Conservation (phyloP, 2,113 vertebrate species). For the Myotis davidii region DNA sequence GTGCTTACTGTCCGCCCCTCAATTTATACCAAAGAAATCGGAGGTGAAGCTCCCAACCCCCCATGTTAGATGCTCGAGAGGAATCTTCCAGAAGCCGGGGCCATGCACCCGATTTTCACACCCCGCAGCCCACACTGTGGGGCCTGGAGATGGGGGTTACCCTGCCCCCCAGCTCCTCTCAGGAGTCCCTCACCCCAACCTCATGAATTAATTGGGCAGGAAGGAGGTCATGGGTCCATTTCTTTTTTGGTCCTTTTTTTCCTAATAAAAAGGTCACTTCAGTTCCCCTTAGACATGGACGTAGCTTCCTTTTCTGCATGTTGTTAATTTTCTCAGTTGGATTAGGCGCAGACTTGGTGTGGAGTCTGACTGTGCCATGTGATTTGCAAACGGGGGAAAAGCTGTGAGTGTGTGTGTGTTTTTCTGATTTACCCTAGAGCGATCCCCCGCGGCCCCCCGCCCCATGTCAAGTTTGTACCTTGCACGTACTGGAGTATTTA, state of each 20-base stretch:
- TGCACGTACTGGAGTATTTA: conserved; percentile 99
- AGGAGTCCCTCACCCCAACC: conserved; percentile 79
- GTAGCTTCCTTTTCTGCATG: conserved; percentile 88
- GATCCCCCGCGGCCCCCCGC: too few species aligned
- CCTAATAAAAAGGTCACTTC: conserved; percentile 93
- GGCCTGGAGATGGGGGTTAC: conserved; percentile 77
- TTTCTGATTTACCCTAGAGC: conserved; percentile 95
- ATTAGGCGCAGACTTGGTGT: conserved; percentile 88
- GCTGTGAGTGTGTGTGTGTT: conserved; percentile 96
- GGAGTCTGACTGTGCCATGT: conserved; percentile 88
- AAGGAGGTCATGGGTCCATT: conserved; percentile 74
- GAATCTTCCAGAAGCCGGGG: conserved; percentile 37
- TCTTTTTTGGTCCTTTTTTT: conserved; percentile 48
- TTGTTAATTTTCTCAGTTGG: conserved; percentile 83
- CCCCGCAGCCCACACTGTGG: neutral
- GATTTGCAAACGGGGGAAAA: conserved; percentile 89
- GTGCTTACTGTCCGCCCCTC: conserved; percentile 78
- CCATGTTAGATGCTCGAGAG: neutral
- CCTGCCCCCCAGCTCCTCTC: conserved; percentile 71
- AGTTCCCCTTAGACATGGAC: conserved; percentile 91
- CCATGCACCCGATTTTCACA: neutral
- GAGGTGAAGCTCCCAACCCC: conserved; percentile 72
- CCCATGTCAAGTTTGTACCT: conserved; percentile 93
- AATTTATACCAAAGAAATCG: conserved; percentile 93
- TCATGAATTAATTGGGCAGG: conserved; percentile 83